Evolutionary conservation across 1,140 invertebrate species (phyloP), one percentile per base, ranked within the genome.

Genomic region (Diabrotica undecimpunctata): DNA sequence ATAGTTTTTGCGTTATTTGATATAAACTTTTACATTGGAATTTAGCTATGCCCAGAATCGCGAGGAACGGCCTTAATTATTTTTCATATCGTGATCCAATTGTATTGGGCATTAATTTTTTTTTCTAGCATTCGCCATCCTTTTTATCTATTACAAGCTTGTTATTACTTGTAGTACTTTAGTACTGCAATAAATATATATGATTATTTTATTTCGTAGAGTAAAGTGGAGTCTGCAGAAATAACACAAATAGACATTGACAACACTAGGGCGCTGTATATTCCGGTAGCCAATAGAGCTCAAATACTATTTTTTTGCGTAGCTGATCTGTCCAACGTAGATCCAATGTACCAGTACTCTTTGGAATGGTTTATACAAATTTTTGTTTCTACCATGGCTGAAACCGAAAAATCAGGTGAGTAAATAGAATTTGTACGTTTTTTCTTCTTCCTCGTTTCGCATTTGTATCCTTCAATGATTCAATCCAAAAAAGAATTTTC

Each of bases 301-400:
- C 88, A 88, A 60, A 87, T 90, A 64, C 77, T 92, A 11, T 92
- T 88, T 75, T 92, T 91, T 76, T 89, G 88, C 62, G 80, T 90
- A 7, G 81, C 85, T 50, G 88, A 91, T 76, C 75, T 92, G 56
- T 83, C 87, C 13, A 85, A 84, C 65, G 84, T 92, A 38, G 88
- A 91, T 77, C 86, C 86, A 6, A 92, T 91, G 90, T 92, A 91
- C 77, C 89, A 91, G 72, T 91, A 90, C 74, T 91, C 88, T 5
- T 77, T 91, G 12, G 85, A 86, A 62, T 91, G 89, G 89, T 91
- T 90, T 73, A 84, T 90, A 62, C 84, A 84, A 57, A 84, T 91
- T 6, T 90, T 90, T 73, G 82, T 83, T 57, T 84, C 83, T 65
- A 90, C 83, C 72, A 92, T 91, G 71, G 80, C 84, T 7, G 84